These are phyloP conservation scores for Polyommatus icarus DNA, from an alignment of 2,888 invertebrate species.

Conservation along the genomic window DNA sequence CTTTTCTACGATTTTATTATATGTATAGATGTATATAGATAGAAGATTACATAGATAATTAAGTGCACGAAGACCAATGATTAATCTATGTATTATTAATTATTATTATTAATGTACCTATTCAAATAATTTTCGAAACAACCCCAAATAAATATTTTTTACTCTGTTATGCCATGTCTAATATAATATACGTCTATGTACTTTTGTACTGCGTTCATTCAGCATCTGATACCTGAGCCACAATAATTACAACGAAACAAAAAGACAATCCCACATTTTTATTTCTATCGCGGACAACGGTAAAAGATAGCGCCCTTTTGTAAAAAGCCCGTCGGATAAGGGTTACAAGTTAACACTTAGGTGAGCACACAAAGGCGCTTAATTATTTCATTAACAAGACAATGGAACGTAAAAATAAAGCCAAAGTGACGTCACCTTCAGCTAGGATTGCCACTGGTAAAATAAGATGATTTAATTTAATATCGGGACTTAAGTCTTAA, in stretches of 20 bases:
- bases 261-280: background rate
- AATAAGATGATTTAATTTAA: background rate
- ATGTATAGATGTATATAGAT: too few relatives aligned
- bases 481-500: too few relatives aligned
- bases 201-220: too few relatives aligned
- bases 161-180: too few relatives aligned
- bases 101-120: too few relatives aligned
- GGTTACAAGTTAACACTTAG: constrained; percentile 28
- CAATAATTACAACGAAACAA: background rate
- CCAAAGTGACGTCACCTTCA: background rate
- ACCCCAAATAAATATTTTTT: too few relatives aligned
- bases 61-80: too few relatives aligned
- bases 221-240: background rate
- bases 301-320: constrained; percentile 10
- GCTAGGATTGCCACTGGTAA: background rate
- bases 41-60: too few relatives aligned
- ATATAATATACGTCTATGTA: too few relatives aligned
- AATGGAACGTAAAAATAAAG: constrained; percentile 26
- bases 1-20: too few relatives aligned
- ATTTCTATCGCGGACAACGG: background rate
- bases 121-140: too few relatives aligned
- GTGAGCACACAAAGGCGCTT: constrained; percentile 26
- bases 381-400: constrained; percentile 31
- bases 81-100: too few relatives aligned
- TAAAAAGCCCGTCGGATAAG: constrained; percentile 20